Percentiles rank a stretch among this genome's conserved stretches.
Evolutionary conservation across 2,113 vertebrate genomes (phyloP).

Genomic region (Corythaeola cristata): DNA sequence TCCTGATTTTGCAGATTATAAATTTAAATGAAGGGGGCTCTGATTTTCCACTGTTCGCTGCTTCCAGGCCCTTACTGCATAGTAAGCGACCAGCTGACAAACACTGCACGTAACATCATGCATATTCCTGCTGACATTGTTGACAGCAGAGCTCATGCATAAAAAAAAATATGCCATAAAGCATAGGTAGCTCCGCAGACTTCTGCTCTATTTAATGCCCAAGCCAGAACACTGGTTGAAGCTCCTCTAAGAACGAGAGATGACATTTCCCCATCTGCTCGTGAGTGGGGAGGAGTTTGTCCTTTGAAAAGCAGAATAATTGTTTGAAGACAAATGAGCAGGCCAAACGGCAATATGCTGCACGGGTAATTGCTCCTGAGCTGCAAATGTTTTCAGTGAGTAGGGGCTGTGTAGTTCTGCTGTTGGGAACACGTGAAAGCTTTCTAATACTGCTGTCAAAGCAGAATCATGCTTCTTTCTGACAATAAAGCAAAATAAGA

Average conservation of each 20-base stretch:
- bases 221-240: slow-evolving; percentile 45
- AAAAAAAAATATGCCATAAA: slow-evolving; percentile 29
- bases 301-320: slow-evolving; percentile 33
- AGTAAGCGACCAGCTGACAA: slow-evolving; percentile 48
- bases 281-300: not conserved
- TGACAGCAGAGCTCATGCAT: slow-evolving; percentile 63
- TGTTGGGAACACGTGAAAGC: not conserved
- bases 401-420: not conserved
- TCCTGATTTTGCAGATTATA: slow-evolving; percentile 43
- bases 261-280: slow-evolving; percentile 59
- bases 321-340: slow-evolving; percentile 32
- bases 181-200: slow-evolving; percentile 38
- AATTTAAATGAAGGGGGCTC: slow-evolving; percentile 40
- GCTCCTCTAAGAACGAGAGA: not conserved
- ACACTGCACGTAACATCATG: slow-evolving; percentile 5
- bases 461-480: not conserved
- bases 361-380: slow-evolving; percentile 2
- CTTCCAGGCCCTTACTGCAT: slow-evolving; percentile 15
- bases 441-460: not conserved
- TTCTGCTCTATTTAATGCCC: slow-evolving; percentile 65
- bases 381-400: slow-evolving; percentile 1
- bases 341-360: slow-evolving; percentile 14
- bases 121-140: slow-evolving; percentile 48
- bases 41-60: slow-evolving; percentile 19
- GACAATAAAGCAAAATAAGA: not conserved